Evolutionary conservation across 2,888 invertebrate species (phyloP), one percentile per base, ranked within the genome.

Genomic region (Drosophila ezoana): DNA sequence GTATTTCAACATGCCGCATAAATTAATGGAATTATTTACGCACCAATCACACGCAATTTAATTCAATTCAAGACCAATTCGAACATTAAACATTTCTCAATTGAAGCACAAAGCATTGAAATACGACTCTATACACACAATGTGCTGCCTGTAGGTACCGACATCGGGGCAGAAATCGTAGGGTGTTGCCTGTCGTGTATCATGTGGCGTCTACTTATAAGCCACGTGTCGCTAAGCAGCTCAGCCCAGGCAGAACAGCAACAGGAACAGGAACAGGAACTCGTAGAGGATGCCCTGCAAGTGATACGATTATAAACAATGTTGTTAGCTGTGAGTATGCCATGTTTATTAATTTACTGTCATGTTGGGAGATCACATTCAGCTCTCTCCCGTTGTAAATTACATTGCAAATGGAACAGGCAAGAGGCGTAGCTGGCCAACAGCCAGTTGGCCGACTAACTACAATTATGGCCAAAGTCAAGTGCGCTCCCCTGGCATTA

Each of bases 31-130:
- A 81, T 87, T 68, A 67, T 81, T 82, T 72, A 70, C 72, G 81
- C 84, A 69, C 53, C 84, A 87, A 84, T 84, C 85, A 72, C 85
- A 70, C 64, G 74, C 54, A 75, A 81, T 78, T 81, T 84, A 75
- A 81, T 84, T 81, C 72, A 84, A 81, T 87, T 81, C 76, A 65
- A 53, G 54, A 61, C 53, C 47, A 62, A 73, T 76, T 62, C 61
- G 72, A 69, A 43, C 53, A 49, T 60, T 59, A 14, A 63, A 20
- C 52, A 14, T 40, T 52, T 23, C 43, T 57, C 64, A 73, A 75
- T 70, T 70, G 74, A 3, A 40, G 40, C 61, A 68, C 72, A 74
- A 72, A 60, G 52, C 45, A 32, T 9, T 5, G 14, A 65, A 71
- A 64, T 38, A 41, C 23, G 51, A 64, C 35, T 43, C 13, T 32